Conservation (phyloP, 1,140 invertebrate genomes). For the Danaus melanippus region DNA sequence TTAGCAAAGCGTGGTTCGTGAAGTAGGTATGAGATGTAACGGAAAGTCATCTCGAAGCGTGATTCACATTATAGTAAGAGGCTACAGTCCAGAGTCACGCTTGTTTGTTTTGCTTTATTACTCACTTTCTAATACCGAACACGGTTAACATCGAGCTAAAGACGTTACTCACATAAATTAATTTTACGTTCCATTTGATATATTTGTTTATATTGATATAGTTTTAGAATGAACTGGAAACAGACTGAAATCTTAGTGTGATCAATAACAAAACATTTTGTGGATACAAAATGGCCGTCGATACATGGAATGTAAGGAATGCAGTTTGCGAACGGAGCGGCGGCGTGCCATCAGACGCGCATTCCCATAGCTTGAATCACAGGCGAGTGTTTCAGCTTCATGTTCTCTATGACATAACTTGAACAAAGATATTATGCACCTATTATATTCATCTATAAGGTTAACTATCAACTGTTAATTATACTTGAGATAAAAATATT, state of each 20-base stretch:
- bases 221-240: too few relatives aligned
- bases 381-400: conserved; percentile 4
- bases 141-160: too few relatives aligned
- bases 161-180: too few relatives aligned
- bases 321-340: conserved; percentile 49
- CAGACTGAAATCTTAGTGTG: too few relatives aligned
- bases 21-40: conserved; percentile 3
- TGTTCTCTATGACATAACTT: not conserved
- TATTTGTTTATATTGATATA: too few relatives aligned
- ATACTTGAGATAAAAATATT: too few relatives aligned
- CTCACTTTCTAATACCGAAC: conserved; percentile 12
- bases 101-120: conserved; percentile 16
- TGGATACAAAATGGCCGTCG: conserved; percentile 17
- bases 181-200: too few relatives aligned
- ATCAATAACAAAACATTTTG: too few relatives aligned
- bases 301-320: conserved; percentile 44
- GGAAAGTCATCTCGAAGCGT: conserved; percentile 1
- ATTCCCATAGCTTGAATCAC: conserved; percentile 40
- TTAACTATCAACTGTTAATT: too few relatives aligned
- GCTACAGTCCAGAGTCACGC: conserved; percentile 11
- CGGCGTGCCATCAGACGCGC: conserved; percentile 31
- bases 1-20: conserved; percentile 1
- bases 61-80: conserved; percentile 13
- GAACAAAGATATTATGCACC: conserved; percentile 2
- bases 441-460: not conserved